Percentiles rank a stretch among this genome's conserved stretches.
Conservation (phyloP, 2,888 invertebrate genomes). For the Rhagonycha lutea region DNA sequence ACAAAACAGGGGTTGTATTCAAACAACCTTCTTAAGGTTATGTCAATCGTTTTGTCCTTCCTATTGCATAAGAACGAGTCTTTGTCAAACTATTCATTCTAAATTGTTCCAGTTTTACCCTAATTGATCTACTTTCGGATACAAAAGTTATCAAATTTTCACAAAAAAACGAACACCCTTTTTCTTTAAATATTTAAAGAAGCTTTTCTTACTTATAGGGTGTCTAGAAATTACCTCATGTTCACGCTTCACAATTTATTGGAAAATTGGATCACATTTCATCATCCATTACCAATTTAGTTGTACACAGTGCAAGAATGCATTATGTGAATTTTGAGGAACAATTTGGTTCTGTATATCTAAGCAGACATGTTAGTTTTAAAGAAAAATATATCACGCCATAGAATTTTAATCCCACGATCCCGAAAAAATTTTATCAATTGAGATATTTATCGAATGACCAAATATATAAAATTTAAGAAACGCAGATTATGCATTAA, state of each 20-base stretch:
- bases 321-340: no score
- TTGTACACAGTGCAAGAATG: no score
- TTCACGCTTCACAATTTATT: not conserved
- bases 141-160: not conserved
- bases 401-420: no score
- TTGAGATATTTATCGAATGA: no score
- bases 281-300: no score
- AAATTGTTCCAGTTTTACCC: not conserved
- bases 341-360: no score
- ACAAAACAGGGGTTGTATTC: slow-evolving; percentile 46
- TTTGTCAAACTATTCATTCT: not conserved
- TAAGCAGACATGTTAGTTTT: no score
- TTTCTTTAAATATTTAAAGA: not conserved
- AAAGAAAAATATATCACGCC: no score
- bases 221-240: not conserved
- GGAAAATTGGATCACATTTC: no score
- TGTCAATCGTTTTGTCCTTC: slow-evolving; percentile 45
- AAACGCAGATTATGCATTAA: no score
- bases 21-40: slow-evolving; percentile 47
- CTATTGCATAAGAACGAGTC: not conserved
- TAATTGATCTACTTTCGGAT: not conserved
- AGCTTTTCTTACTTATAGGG: not conserved
- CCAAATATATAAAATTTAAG: no score
- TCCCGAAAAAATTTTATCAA: no score
- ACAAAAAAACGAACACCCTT: not conserved